phyloP scores from a whole-genome alignment of 1,140 invertebrate genomes.

The Drosophila navojoa region DNA sequence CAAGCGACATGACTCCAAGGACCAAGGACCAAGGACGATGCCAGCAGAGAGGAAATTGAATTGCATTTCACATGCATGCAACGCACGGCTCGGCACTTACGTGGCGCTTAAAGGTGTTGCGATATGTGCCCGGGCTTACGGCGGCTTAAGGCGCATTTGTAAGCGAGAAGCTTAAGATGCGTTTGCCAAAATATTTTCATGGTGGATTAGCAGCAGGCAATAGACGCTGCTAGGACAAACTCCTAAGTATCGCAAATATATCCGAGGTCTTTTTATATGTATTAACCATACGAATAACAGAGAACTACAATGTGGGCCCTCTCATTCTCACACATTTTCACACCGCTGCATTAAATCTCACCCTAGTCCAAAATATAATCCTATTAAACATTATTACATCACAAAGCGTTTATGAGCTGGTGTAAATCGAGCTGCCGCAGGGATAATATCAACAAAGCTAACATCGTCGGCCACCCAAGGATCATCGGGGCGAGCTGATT shows the following conservation, averaged over 20 bases:
- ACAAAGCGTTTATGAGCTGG: conserved; percentile 43
- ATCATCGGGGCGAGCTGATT: neutral
- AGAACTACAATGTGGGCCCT: neutral
- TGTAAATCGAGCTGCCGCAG: conserved; percentile 37
- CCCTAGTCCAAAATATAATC: conserved; percentile 41
- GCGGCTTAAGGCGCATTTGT: conserved; percentile 42
- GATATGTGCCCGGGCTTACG: conserved; percentile 39
- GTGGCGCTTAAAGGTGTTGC: conserved; percentile 21
- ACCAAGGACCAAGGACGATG: conserved; percentile 1
- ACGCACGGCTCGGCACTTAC: conserved; percentile 39
- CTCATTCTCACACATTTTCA: neutral
- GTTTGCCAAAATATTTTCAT: neutral
- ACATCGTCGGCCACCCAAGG: conserved; percentile 13
- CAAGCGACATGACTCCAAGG: conserved; percentile 8
- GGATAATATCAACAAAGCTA: conserved; percentile 47
- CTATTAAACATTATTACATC: conserved; percentile 45
- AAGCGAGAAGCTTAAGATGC: conserved; percentile 13
- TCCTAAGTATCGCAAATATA: neutral
- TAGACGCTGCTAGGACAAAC: neutral
- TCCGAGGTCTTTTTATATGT: neutral
- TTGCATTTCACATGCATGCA: conserved; percentile 75
- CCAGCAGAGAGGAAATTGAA: conserved; percentile 64
- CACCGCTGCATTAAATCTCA: conserved; percentile 38
- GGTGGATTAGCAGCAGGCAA: neutral
- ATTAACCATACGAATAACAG: neutral